A percentile compares a stretch with the other conserved stretches of the same genome.
Evolutionary conservation across 2,797 vertebrate genomes (phyloP).

Genomic region (Urocyon cinereoargenteus): DNA sequence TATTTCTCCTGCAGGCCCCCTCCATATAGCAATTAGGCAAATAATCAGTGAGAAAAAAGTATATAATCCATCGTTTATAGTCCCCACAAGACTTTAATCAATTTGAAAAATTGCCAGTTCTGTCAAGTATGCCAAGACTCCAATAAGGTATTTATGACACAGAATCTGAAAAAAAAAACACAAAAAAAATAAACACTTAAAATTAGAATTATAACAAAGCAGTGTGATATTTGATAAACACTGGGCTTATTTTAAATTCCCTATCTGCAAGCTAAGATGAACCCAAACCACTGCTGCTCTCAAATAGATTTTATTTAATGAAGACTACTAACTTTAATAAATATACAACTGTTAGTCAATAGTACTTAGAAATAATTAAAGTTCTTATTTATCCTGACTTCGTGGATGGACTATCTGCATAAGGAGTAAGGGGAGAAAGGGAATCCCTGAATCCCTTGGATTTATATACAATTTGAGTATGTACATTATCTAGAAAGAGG

Average conservation of each 20-base stretch:
- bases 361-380: not conserved
- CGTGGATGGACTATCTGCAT: not conserved
- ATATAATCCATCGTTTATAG: not conserved
- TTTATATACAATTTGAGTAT: not conserved
- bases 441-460: not conserved
- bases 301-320: not conserved
- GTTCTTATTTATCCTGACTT: not conserved
- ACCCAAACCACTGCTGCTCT: not conserved
- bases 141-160: conserved; percentile 91
- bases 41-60: not conserved
- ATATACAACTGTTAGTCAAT: not conserved
- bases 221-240: conserved; percentile 49
- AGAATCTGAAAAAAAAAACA: conserved; percentile 89
- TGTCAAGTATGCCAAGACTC: conserved; percentile 94
- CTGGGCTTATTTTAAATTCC: conserved; percentile 11
- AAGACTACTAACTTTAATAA: conserved; percentile 32
- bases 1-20: not conserved
- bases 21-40: not conserved
- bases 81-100: conserved; percentile 80
- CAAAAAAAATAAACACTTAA: conserved; percentile 45
- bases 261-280: not conserved
- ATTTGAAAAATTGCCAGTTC: conserved; percentile 91
- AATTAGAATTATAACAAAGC: conserved; percentile 59
- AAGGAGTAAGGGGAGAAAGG: not conserved
- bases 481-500: not conserved